Conservation (phyloP, 2,113 vertebrate genomes). For the Delphinapterus leucas region DNA sequence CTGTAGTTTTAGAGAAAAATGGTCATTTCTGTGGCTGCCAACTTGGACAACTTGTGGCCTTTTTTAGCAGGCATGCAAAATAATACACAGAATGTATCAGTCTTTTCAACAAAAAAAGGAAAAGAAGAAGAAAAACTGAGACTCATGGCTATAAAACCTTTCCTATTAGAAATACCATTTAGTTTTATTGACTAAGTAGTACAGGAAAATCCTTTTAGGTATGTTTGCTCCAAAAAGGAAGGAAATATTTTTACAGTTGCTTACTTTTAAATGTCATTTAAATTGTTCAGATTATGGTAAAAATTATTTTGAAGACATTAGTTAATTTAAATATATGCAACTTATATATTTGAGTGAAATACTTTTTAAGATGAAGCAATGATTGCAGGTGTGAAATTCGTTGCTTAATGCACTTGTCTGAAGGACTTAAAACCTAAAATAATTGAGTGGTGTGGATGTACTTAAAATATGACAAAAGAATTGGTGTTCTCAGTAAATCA, state of each 20-base stretch:
- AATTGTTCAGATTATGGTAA: not conserved
- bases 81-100: not conserved
- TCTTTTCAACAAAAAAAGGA: not conserved
- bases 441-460: not conserved
- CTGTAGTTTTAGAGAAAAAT: not conserved
- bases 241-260: not conserved
- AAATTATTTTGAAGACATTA: not conserved
- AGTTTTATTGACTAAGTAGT: not conserved
- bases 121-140: not conserved
- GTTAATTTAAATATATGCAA: not conserved
- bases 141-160: not conserved
- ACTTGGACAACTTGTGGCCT: not conserved
- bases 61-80: not conserved
- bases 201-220: not conserved
- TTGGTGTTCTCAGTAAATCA: not conserved
- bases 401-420: not conserved
- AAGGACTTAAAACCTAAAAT: not conserved
- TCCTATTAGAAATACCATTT: not conserved
- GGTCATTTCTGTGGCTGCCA: not conserved
- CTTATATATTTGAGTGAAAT: not conserved
- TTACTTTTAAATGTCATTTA: not conserved
- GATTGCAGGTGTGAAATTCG: not conserved
- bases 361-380: not conserved
- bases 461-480: not conserved
- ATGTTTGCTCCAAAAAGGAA: not conserved